Conservation (phyloP, 2,888 invertebrate species). For the Leptopilina drosophilae region DNA sequence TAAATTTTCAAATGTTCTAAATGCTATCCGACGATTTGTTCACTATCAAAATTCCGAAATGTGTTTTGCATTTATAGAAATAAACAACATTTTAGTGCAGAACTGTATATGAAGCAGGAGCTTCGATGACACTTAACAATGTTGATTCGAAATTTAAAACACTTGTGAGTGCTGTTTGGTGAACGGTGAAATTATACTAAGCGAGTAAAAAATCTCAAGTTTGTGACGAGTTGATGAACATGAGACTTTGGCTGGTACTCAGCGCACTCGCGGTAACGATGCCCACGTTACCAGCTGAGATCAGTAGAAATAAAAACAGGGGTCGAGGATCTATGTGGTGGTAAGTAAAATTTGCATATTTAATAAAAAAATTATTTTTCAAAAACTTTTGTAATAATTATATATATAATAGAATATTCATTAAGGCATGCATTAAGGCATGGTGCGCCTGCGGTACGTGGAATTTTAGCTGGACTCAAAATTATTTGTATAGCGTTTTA, state of each 20-base stretch:
- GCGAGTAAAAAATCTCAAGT: neutral
- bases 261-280: conserved; percentile 78
- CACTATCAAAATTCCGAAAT: neutral
- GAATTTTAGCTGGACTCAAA: too few relatives aligned
- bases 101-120: conserved; percentile 13
- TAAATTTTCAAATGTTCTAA: neutral
- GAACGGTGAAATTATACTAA: conserved; percentile 43
- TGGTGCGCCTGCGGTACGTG: too few relatives aligned
- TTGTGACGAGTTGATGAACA: conserved; percentile 53
- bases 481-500: too few relatives aligned
- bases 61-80: conserved; percentile 5
- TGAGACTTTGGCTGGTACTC: conserved; percentile 74
- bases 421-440: too few relatives aligned
- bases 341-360: conserved; percentile 80
- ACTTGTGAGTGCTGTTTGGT: conserved; percentile 54
- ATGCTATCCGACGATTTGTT: neutral
- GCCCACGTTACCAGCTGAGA: conserved; percentile 76
- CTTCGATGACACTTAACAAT: conserved; percentile 33
- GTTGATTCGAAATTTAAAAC: conserved; percentile 44
- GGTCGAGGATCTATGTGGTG: conserved; percentile 96
- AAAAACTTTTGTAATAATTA: neutral
- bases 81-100: neutral
- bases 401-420: neutral
- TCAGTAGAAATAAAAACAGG: conserved; percentile 80
- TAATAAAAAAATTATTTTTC: neutral